Conservation (phyloP, 2,797 vertebrate genomes). For the Microctenopoma lineatum region DNA sequence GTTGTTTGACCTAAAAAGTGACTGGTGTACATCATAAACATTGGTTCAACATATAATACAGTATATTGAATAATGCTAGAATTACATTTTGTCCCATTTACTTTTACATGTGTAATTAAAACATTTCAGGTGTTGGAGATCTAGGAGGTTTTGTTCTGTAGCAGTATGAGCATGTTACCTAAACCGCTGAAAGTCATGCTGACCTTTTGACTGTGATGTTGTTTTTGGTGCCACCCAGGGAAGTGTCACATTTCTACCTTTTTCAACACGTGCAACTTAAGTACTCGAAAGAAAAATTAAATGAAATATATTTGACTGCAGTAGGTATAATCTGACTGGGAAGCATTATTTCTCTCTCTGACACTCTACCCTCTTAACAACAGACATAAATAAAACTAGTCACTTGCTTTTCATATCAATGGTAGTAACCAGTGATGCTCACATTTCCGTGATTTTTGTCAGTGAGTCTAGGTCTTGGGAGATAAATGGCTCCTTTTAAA, state of each 20-base stretch:
- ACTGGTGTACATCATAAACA: background rate
- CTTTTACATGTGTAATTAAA: background rate
- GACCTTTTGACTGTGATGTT: slow-evolving; percentile 57
- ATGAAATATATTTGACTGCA: slow-evolving; percentile 18
- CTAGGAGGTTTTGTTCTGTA: slow-evolving; percentile 27
- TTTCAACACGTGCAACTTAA: slow-evolving; percentile 30
- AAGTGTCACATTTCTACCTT: slow-evolving; percentile 65
- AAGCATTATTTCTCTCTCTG: slow-evolving; percentile 30
- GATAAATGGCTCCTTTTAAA: slow-evolving; percentile 67
- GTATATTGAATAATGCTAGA: no score
- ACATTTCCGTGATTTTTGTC: slow-evolving; percentile 66
- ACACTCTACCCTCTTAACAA: slow-evolving; percentile 25
- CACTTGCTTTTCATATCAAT: slow-evolving; percentile 52
- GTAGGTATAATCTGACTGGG: slow-evolving; percentile 10
- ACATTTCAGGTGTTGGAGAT: background rate
- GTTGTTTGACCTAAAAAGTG: no score
- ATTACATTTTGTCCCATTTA: no score
- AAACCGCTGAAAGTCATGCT: slow-evolving; percentile 36
- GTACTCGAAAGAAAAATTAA: slow-evolving; percentile 21
- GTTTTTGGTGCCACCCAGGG: slow-evolving; percentile 42
- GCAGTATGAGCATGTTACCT: slow-evolving; percentile 19
- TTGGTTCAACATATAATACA: background rate
- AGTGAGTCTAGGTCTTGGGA: slow-evolving; percentile 43
- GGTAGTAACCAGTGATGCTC: slow-evolving; percentile 53
- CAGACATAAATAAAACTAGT: slow-evolving; percentile 62